Evolutionary conservation across 2,797 vertebrate species (phyloP).

Genomic region (Xyrichtys novacula): DNA sequence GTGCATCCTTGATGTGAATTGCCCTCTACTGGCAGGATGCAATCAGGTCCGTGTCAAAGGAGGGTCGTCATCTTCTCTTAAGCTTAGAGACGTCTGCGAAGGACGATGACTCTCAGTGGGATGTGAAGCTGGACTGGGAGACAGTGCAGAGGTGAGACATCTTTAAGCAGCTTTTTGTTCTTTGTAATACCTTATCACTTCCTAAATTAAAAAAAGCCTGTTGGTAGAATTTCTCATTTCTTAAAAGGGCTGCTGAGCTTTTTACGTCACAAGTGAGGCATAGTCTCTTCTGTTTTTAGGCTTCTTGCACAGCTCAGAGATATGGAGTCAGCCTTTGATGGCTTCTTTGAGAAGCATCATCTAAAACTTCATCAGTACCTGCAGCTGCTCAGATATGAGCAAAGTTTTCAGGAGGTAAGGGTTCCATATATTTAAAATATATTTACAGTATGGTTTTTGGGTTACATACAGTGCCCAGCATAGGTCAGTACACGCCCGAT

Average conservation of each 20-base stretch:
- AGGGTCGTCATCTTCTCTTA: conserved; percentile 90
- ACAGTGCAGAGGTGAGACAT: conserved; percentile 90
- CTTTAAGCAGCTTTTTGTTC: neutral
- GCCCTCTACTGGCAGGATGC: conserved; percentile 84
- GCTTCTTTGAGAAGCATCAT: conserved; percentile 98
- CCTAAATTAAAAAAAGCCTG: neutral
- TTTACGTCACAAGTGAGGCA: neutral
- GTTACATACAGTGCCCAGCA: too few relatives aligned
- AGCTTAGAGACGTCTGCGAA: conserved; percentile 88
- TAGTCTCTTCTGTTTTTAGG: conserved; percentile 71
- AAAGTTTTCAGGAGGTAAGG: conserved; percentile 92
- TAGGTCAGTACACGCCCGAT: too few relatives aligned
- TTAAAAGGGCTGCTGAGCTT: too few relatives aligned
- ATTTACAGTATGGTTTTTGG: too few relatives aligned
- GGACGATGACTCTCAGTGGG: conserved; percentile 81
- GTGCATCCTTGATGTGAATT: neutral
- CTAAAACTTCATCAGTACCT: conserved; percentile 96
- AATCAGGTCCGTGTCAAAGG: conserved; percentile 92
- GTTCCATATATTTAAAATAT: neutral
- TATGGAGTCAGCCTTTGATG: conserved; percentile 97
- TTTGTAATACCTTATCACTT: neutral
- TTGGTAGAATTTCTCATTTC: neutral
- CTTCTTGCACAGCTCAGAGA: conserved; percentile 93
- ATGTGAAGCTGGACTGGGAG: conserved; percentile 91
- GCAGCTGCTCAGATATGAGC: conserved; percentile 93